A percentile compares a stretch with the other conserved stretches of the same genome.
Evolutionary conservation across 1,140 invertebrate species (phyloP).

Genomic region (Meloidogyne chitwoodi): DNA sequence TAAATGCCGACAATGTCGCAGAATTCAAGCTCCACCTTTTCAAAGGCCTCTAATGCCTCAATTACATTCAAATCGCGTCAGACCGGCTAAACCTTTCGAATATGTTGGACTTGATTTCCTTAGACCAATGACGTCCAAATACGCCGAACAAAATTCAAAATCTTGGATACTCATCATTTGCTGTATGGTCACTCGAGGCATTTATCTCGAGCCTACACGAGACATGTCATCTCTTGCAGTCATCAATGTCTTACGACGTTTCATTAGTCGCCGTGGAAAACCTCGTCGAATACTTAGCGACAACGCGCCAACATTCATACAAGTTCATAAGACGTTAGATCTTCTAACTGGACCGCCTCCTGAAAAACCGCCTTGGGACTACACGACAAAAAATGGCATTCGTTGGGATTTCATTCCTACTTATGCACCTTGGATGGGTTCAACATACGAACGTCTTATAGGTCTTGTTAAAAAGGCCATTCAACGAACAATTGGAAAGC

Average conservation of each 20-base stretch:
- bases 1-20: neutral
- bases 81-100: neutral
- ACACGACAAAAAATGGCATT: too few relatives aligned
- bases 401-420: too few relatives aligned
- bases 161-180: conserved; percentile 58
- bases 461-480: neutral
- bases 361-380: too few relatives aligned
- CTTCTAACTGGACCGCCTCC: neutral
- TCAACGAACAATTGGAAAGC: neutral
- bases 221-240: neutral
- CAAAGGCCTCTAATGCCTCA: neutral
- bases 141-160: conserved; percentile 38
- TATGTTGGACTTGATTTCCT: neutral
- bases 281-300: neutral
- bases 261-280: neutral
- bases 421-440: too few relatives aligned
- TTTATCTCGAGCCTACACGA: neutral
- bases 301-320: neutral
- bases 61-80: neutral
- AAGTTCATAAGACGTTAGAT: too few relatives aligned
- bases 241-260: neutral
- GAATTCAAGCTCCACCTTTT: neutral
- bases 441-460: neutral
- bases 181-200: neutral
- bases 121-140: neutral